Evolutionary conservation across 2,113 vertebrate genomes (phyloP), one percentile per base, ranked within the genome.

Genomic region (Podiceps cristatus): DNA sequence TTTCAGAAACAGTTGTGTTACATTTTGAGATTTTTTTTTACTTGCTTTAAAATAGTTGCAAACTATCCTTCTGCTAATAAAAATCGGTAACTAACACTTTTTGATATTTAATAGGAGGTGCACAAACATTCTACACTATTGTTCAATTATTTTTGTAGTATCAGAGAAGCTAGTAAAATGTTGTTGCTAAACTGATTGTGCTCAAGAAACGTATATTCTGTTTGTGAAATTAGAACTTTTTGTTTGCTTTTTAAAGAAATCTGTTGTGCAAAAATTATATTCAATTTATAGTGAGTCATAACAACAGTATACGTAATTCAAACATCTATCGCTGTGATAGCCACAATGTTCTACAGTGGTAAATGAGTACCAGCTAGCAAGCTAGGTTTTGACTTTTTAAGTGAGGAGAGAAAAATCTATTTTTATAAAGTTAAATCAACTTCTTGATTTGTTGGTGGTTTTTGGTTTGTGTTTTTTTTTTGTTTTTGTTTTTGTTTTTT

Each of bases 391-490:
- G 29, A 11, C 50, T 90, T 95, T 45, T 69, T 69, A 68, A 84
- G 55, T 18, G 73, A 92, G 52, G 50, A 90, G 53, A 79, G 82
- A 62, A 90, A 89, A 84, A 37, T 50, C 18, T 56, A 4, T 63
- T 83, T 97, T 94, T 50, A 40, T 87, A 75, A 86, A 90, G 35
- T 49, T 76, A 59, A 86, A 75, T 62, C 33, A 95, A 69, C 91
- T 40, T 94, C 49, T 69, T 27, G 11, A 22, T 66, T 69, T 40
- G n/a, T n/a, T n/a, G n/a, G n/a, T n/a, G n/a, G n/a, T n/a, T n/a
- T n/a, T n/a, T n/a, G n/a, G n/a, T n/a, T n/a, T n/a, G n/a, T n/a
- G n/a, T 5, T 31, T 2, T 53, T 52, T 84, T 56, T 86, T 58
- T 77, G 1, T 29, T 25, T n/a, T 85, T 35, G 40, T 60, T 7